These are phyloP conservation scores for Odontomyia ornata DNA, from an alignment of 2,888 invertebrate genomes.

Conservation along the genomic window DNA sequence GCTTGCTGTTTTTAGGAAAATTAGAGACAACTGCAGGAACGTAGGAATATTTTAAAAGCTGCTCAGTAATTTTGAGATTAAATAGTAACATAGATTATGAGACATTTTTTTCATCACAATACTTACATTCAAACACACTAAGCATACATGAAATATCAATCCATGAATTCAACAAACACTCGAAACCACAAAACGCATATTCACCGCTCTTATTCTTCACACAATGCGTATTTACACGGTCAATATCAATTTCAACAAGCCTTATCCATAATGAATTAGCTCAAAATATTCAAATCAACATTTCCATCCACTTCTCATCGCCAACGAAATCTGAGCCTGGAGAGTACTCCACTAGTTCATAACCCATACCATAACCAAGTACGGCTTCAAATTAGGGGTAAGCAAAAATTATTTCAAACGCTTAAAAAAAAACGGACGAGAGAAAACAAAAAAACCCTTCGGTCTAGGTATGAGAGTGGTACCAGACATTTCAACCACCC, in stretches of 20 bases:
- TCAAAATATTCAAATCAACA: constrained; percentile 34
- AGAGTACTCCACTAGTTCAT: background rate
- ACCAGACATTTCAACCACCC: constrained; percentile 47
- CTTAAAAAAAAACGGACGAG: constrained; percentile 4
- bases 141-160: too few relatives aligned
- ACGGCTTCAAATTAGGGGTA: constrained; percentile 35
- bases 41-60: too few relatives aligned
- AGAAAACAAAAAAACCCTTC: background rate
- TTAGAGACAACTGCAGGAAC: too few relatives aligned
- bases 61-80: too few relatives aligned
- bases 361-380: constrained; percentile 2
- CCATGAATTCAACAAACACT: too few relatives aligned
- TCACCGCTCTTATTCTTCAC: too few relatives aligned
- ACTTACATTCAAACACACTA: too few relatives aligned
- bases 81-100: too few relatives aligned
- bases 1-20: too few relatives aligned
- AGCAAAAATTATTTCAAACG: constrained; percentile 31
- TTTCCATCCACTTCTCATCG: background rate
- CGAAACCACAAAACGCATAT: too few relatives aligned
- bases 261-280: constrained; percentile 2
- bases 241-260: constrained; percentile 8
- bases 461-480: background rate
- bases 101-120: too few relatives aligned
- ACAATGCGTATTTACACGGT: background rate
- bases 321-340: background rate